Base-by-base conservation (phyloP, 2,888 invertebrate genomes). In the Apodemia mormo region DNA sequence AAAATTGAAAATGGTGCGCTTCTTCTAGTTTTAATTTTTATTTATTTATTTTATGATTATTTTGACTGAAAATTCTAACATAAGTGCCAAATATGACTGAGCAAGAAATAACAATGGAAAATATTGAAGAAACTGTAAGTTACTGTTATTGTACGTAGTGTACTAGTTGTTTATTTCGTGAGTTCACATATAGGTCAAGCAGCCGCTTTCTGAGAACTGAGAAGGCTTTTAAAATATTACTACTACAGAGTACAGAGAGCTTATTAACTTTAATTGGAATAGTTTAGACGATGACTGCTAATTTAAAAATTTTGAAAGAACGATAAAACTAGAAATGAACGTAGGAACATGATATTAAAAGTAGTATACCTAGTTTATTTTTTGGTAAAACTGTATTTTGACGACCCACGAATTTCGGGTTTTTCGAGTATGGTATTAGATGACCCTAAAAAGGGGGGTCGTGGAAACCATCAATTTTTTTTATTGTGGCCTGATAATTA, bases 101-200 rank as follows among this genome's bases (percentile, higher is more conserved):
- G 69, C 86, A 90, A 79, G 86, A 91, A 66, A 82, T 90, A 6
- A 87, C 90, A 7, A 85, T 91, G 78, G 91, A 92, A 74, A 90
- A 92, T 68, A 79, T 92, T 30, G 92, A 92, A 72, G 92, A 91
- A 79, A 86, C 90, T 75, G 92, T 92, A 77, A 86, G 89, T 83
- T 71, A 68, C 49, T 74, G 66, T 70, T 56, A 68, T 65, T 68
- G 52, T 68, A 29, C 64, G 56, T 74, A 58, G 12, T 10, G 12
- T 58, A 70, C 71, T 74, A 67, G 45, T 56, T 64, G 65, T 70
- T 65, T 65, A 66, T 67, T 70, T 72, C 71, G 71, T 71, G 72
- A 70, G n/a, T 66, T 30, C 33, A 30, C 71, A 76, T 75, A 71
- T 77, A 76, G 78, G 76, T 79, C 79, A 77, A 73, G 72, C 74